Evolutionary conservation across 2,888 invertebrate species (phyloP).

Genomic region (Oligia strigilis): DNA sequence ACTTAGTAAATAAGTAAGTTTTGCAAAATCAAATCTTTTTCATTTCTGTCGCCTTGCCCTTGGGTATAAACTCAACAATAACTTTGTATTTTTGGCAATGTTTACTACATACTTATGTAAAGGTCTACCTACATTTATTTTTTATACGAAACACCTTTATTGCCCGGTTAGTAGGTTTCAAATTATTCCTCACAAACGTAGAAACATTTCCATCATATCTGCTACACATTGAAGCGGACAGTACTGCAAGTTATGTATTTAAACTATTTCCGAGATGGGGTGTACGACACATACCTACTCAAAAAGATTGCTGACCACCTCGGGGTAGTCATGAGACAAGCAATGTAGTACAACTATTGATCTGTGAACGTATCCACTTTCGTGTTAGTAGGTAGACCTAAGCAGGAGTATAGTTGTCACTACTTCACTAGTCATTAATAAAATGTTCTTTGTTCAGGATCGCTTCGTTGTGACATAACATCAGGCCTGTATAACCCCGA

Average conservation of each 20-base stretch:
- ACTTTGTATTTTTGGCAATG: neutral
- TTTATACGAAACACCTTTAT: too few relatives aligned
- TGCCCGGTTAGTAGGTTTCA: neutral
- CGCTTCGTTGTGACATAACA: neutral
- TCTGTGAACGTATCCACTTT: neutral
- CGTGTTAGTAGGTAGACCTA: neutral
- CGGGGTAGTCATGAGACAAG: slow-evolving; percentile 37
- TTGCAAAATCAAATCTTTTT: neutral
- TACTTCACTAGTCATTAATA: neutral
- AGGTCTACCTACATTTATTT: neutral
- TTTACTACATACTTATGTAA: neutral
- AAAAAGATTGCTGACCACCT: slow-evolving; percentile 22
- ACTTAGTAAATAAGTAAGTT: neutral
- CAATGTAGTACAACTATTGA: neutral
- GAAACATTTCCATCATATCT: slow-evolving; percentile 6
- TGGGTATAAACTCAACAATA: neutral
- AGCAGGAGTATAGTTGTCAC: neutral
- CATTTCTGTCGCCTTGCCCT: neutral
- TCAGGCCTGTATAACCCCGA: neutral
- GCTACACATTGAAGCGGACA: slow-evolving; percentile 4
- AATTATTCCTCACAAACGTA: neutral
- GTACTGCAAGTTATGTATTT: slow-evolving; percentile 14
- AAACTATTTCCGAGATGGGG: slow-evolving; percentile 37
- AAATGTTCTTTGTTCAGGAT: neutral
- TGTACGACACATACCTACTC: slow-evolving; percentile 8